Evolutionary conservation across 2,113 vertebrate species (phyloP), one percentile per base, ranked within the genome.

Genomic region (Prietella phreatophila): DNA sequence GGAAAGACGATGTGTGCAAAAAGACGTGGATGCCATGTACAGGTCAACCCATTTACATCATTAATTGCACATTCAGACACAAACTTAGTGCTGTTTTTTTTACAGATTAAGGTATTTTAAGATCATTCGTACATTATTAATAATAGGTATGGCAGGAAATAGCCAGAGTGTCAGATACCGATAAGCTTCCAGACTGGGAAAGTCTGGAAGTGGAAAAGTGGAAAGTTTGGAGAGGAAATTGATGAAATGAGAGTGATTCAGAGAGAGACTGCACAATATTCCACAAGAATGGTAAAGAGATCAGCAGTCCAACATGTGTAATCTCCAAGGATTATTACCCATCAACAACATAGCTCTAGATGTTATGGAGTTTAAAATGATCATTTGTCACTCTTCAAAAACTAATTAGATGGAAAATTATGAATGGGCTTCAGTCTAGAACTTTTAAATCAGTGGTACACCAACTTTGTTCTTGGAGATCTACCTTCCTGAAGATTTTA

Each of bases 141-240:
- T 82, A 63, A 82, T 4, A 58, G 17, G 2, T 22, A 11, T 39
- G 19, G 5, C 0, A 36, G 22, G 8, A 7, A 19, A 42, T 15
- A 33, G 30, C 80, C 53, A 58, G n/a, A 60, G 2, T 60, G 19
- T 10, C 73, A 76, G 56, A 22, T 27, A 27, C 39, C 25, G 71
- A 25, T 56, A 67, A 36, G 14, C 36, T 71, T 71, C 58, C 20
- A 13, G 27, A 83, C 13, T 76, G 85, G 88, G 88, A 88, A 90
- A n/a, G n/a, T n/a, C n/a, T n/a, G n/a, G n/a, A n/a, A n/a, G n/a
- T n/a, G n/a, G n/a, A n/a, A n/a, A n/a, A 47, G 56, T n/a, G 80
- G 81, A 61, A 73, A 82, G 15, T 73, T 39, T 73, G 71, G 9
- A 65, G 39, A 78, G 80, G 82, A 83, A 78, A 47, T 5, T 58